Conservation (phyloP, 2,888 invertebrate genomes). For the Caenorhabditis sp. region DNA sequence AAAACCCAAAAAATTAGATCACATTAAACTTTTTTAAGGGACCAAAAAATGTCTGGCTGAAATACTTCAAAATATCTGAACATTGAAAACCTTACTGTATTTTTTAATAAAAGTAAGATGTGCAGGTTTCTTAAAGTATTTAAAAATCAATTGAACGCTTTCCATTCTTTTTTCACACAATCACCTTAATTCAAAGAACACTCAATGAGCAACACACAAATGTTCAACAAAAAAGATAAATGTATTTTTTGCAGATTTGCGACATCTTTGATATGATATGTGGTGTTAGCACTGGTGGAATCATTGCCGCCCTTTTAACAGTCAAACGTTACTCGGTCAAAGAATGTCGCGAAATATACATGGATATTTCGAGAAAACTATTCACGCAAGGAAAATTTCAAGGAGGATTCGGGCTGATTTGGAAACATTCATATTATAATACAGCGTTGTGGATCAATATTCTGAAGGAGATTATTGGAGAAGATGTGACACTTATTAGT, state of each 20-base stretch:
- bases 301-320: conserved; percentile 81
- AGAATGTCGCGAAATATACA: conserved; percentile 75
- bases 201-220: not conserved
- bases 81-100: too few species aligned
- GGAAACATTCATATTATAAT: conserved; percentile 87
- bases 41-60: too few species aligned
- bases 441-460: conserved; percentile 84
- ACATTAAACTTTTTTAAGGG: too few species aligned
- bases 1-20: too few species aligned
- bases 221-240: not conserved
- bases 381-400: conserved; percentile 48
- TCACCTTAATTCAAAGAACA: not conserved
- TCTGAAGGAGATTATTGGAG: conserved; percentile 74
- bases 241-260: conserved; percentile 73
- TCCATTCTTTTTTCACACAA: too few species aligned
- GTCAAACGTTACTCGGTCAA: conserved; percentile 76
- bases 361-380: conserved; percentile 71
- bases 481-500: conserved; percentile 59
- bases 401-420: conserved; percentile 55
- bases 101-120: too few species aligned
- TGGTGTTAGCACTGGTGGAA: conserved; percentile 78
- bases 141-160: too few species aligned
- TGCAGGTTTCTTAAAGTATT: too few species aligned
- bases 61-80: too few species aligned
- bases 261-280: conserved; percentile 85